Conservation (phyloP, 2,797 vertebrate species). For the Brachyrhaphis roseni region DNA sequence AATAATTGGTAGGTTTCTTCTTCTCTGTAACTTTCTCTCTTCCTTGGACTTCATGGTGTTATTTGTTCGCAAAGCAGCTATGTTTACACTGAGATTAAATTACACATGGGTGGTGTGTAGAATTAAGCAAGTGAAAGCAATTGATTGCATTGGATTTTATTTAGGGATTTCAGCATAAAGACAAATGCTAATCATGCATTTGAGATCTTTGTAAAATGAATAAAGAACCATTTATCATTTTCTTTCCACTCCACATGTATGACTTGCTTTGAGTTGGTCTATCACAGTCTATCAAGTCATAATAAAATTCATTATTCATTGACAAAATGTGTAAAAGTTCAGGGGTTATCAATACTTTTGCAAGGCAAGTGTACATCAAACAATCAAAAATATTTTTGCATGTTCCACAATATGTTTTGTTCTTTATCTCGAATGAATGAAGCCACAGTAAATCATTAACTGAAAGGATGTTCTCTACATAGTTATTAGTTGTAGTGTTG, state of each 20-base stretch:
- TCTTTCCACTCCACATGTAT: not conserved
- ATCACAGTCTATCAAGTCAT: no score
- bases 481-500: conserved; percentile 20
- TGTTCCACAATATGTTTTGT: not conserved
- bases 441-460: conserved; percentile 32
- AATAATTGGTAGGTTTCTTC: not conserved
- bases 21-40: not conserved
- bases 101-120: not conserved
- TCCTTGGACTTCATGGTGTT: not conserved
- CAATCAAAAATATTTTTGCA: not conserved
- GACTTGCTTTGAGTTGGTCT: not conserved
- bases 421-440: not conserved
- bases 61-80: not conserved
- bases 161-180: not conserved
- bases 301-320: not conserved
- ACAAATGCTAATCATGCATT: not conserved
- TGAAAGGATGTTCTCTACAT: conserved; percentile 12
- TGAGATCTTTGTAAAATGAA: not conserved
- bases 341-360: not conserved
- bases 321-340: not conserved
- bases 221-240: not conserved
- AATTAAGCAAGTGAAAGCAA: not conserved
- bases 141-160: not conserved
- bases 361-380: not conserved
- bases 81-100: not conserved